phyloP scores from a whole-genome alignment of 2,888 invertebrate species.

The Synergus itoensis region DNA sequence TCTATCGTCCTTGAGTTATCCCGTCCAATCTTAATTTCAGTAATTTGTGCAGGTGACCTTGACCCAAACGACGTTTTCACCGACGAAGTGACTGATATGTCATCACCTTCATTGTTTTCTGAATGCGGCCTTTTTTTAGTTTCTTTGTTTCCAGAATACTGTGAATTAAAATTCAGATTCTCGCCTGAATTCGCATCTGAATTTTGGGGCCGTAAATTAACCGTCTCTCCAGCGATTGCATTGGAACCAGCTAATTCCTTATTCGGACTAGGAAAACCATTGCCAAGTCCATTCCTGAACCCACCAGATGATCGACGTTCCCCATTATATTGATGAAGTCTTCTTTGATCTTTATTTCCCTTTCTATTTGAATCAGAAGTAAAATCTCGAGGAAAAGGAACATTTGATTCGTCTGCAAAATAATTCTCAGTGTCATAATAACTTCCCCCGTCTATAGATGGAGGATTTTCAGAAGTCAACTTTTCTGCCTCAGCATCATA shows the following conservation, averaged over 20 bases:
- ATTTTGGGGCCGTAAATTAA: background rate
- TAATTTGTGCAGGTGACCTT: slow-evolving; percentile 23
- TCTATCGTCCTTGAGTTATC: background rate
- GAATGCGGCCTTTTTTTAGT: background rate
- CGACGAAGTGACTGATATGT: background rate
- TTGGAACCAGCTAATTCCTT: slow-evolving; percentile 59
- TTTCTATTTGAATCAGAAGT: background rate
- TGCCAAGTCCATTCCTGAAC: slow-evolving; percentile 58
- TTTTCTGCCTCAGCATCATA: slow-evolving; percentile 47
- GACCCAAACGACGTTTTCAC: background rate
- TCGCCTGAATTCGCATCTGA: background rate
- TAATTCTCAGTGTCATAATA: background rate
- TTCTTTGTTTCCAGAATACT: background rate
- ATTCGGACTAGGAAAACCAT: slow-evolving; percentile 61
- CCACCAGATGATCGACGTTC: slow-evolving; percentile 56
- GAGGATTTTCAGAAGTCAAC: slow-evolving; percentile 48
- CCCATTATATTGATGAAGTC: background rate
- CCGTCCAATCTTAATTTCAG: background rate
- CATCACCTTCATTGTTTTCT: background rate
- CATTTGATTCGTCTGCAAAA: background rate
- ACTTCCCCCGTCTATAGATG: background rate
- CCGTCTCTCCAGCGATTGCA: slow-evolving; percentile 43
- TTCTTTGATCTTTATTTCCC: background rate
- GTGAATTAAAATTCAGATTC: background rate
- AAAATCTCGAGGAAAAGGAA: background rate